Evolutionary conservation across 1,140 invertebrate genomes (phyloP).

Genomic region (Drosophila virilis): DNA sequence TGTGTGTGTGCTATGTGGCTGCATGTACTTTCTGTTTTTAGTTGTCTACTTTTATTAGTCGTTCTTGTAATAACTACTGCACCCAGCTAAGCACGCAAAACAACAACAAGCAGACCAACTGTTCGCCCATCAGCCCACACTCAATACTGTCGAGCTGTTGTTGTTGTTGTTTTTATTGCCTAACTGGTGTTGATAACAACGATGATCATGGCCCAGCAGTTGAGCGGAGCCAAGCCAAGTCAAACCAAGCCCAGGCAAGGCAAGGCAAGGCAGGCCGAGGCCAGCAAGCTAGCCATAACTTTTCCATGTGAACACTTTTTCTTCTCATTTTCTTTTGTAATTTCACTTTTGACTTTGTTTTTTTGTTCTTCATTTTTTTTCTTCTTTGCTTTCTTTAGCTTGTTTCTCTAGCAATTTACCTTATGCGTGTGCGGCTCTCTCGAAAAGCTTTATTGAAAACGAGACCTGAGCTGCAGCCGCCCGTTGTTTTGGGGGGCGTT

Average conservation of each 20-base stretch:
- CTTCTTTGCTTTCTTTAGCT: conserved; percentile 10
- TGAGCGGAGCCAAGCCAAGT: conserved; percentile 13
- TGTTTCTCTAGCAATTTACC: conserved; percentile 51
- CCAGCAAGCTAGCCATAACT: conserved; percentile 67
- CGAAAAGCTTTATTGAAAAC: conserved; percentile 76
- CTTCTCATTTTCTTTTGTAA: conserved; percentile 12
- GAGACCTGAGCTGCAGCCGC: conserved; percentile 27
- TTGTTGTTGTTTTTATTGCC: conserved; percentile 55
- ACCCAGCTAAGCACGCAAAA: conserved; percentile 20
- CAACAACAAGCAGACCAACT: background rate
- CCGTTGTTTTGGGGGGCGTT: conserved; percentile 13
- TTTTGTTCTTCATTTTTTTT: conserved; percentile 17
- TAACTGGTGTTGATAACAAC: conserved; percentile 78
- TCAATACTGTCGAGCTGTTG: conserved; percentile 3
- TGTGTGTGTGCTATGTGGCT: conserved; percentile 24
- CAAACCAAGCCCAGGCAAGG: conserved; percentile 16
- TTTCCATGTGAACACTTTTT: conserved; percentile 46
- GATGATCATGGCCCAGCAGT: conserved; percentile 59
- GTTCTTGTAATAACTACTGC: conserved; percentile 72
- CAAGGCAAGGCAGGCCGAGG: conserved; percentile 8
- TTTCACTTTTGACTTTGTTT: conserved; percentile 6
- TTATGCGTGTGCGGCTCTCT: conserved; percentile 51
- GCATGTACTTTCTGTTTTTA: conserved; percentile 49
- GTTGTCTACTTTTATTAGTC: conserved; percentile 75
- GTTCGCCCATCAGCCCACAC: background rate